Evolutionary conservation across 2,888 invertebrate genomes (phyloP).

Genomic region (Sinelater perroti): DNA sequence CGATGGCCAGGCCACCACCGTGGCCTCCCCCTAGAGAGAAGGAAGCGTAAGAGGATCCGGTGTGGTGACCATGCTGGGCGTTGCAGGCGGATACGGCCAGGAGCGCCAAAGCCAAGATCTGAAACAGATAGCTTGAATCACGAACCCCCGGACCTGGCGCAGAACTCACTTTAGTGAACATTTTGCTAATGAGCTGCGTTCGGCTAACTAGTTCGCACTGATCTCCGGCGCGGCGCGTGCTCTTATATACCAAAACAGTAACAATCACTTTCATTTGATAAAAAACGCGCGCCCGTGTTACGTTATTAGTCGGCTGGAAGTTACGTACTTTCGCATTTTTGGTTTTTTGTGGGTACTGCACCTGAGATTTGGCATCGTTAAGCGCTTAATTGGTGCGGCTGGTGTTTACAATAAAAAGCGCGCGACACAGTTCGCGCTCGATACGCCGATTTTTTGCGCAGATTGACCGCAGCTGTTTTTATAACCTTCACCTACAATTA

Average conservation of each 20-base stretch:
- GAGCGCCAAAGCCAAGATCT: not conserved
- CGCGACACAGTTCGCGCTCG: too few species aligned
- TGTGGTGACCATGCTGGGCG: not conserved
- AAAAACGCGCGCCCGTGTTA: not conserved
- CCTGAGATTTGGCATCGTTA: slow-evolving; percentile 1
- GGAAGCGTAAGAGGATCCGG: not conserved
- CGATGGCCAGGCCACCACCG: slow-evolving; percentile 3
- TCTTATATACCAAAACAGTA: slow-evolving; percentile 18
- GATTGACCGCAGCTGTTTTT: too few species aligned
- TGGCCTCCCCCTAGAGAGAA: not conserved
- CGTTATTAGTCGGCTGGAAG: slow-evolving; percentile 11
- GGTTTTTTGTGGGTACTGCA: slow-evolving; percentile 9
- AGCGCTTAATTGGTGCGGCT: not conserved
- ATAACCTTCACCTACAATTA: too few species aligned
- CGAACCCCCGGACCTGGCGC: not conserved
- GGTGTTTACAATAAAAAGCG: not conserved
- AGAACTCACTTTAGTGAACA: not conserved
- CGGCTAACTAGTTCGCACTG: not conserved
- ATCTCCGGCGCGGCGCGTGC: not conserved
- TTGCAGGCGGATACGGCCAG: not conserved
- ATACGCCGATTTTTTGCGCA: too few species aligned
- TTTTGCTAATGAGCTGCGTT: not conserved
- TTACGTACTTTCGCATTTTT: slow-evolving; percentile 9
- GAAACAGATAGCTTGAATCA: not conserved
- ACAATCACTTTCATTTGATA: slow-evolving; percentile 16